Percentiles rank a stretch among this genome's conserved stretches.
Evolutionary conservation across 2,113 vertebrate species (phyloP).

Genomic region (Tachuris rubrigastra): DNA sequence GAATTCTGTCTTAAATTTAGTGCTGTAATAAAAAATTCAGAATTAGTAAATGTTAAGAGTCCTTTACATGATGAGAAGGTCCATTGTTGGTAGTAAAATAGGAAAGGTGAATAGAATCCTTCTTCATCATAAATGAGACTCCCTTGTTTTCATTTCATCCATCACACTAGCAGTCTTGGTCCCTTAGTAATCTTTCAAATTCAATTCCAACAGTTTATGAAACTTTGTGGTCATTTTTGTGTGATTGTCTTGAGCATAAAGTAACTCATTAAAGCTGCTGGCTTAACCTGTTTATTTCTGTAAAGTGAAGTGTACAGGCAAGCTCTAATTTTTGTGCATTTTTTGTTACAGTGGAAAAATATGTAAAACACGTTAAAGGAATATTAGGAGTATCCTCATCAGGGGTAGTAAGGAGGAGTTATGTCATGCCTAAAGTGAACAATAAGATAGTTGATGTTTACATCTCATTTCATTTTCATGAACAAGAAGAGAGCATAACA

Average conservation of each 20-base stretch:
- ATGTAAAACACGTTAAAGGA: background rate
- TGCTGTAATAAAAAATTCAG: background rate
- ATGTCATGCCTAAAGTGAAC: background rate
- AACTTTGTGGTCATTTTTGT: background rate
- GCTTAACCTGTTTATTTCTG: background rate
- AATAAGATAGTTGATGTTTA: background rate
- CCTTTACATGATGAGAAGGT: background rate
- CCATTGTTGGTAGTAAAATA: background rate
- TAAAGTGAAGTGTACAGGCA: background rate
- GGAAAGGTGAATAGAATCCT: background rate
- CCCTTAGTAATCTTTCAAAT: background rate
- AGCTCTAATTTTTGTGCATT: background rate
- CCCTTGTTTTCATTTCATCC: background rate
- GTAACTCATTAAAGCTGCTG: background rate
- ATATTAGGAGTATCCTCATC: background rate
- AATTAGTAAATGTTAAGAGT: background rate
- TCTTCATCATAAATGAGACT: background rate
- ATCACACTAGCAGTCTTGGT: background rate
- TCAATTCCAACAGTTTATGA: background rate
- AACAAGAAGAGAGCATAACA: background rate
- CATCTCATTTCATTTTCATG: background rate
- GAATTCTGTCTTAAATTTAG: background rate
- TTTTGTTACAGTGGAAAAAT: background rate
- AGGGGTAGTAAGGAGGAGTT: background rate
- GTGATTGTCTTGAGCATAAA: background rate